phyloP scores from a whole-genome alignment of 2,797 vertebrate species.

The Brachymystax lenok region DNA sequence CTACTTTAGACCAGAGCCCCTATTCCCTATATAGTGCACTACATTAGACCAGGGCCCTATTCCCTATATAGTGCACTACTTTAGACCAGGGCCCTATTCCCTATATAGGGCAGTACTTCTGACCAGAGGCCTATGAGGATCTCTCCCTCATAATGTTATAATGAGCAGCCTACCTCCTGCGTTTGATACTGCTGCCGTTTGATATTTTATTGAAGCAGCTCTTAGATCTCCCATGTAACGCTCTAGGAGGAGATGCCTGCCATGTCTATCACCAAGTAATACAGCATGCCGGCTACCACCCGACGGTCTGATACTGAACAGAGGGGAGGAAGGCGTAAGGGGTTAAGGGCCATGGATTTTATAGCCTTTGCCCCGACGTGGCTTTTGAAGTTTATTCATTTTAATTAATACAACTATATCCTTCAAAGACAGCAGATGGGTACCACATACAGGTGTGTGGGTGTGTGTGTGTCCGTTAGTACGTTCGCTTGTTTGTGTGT shows the following conservation, averaged over 20 bases:
- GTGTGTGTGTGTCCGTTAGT: constrained; percentile 5
- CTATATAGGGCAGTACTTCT: too few relatives aligned
- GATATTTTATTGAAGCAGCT: constrained; percentile 69
- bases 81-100: too few relatives aligned
- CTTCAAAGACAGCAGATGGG: constrained; percentile 74
- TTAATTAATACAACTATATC: constrained; percentile 66
- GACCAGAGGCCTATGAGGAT: not conserved
- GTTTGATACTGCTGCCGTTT: constrained; percentile 31
- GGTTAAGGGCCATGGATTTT: constrained; percentile 53
- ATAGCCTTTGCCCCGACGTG: constrained; percentile 47
- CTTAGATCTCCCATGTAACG: constrained; percentile 51
- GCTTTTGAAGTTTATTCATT: constrained; percentile 66
- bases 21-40: too few relatives aligned
- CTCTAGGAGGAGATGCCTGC: constrained; percentile 18
- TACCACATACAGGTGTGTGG: constrained; percentile 16
- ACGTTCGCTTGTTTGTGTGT: constrained; percentile 28
- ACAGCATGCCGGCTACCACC: not conserved
- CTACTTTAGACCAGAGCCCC: too few relatives aligned
- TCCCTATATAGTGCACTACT: too few relatives aligned
- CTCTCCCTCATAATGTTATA: constrained; percentile 46
- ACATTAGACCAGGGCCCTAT: too few relatives aligned
- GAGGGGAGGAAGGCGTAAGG: not conserved
- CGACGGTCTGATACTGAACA: constrained; percentile 28
- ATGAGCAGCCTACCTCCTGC: constrained; percentile 60
- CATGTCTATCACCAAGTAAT: constrained; percentile 50